Conservation (phyloP, 2,888 invertebrate species). For the Amiota communis region DNA sequence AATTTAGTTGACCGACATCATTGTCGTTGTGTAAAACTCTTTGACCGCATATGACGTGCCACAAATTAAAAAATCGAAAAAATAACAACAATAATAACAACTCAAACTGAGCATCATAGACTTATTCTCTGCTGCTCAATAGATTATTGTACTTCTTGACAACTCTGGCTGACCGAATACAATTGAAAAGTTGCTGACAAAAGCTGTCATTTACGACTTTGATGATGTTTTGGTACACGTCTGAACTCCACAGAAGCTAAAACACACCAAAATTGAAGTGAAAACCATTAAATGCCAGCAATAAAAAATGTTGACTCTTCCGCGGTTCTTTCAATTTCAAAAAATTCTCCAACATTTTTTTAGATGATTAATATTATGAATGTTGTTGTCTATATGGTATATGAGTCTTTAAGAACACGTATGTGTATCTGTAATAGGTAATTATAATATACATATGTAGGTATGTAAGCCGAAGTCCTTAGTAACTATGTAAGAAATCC, state of each 20-base stretch:
- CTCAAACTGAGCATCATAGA: not conserved
- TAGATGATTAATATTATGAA: too few species aligned
- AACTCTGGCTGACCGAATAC: constrained; percentile 42
- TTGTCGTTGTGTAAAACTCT: constrained; percentile 62
- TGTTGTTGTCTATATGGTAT: too few species aligned
- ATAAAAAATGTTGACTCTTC: constrained; percentile 48
- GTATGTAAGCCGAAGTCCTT: too few species aligned
- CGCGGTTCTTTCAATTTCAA: constrained; percentile 49
- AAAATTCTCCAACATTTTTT: too few species aligned
- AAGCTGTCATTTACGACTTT: constrained; percentile 57
- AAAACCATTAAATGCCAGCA: constrained; percentile 58
- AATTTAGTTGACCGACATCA: constrained; percentile 48
- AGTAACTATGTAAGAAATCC: too few species aligned
- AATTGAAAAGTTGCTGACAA: constrained; percentile 65
- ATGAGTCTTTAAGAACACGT: too few species aligned
- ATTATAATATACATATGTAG: too few species aligned
- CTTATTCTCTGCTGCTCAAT: not conserved
- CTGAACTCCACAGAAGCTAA: constrained; percentile 22
- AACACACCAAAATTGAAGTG: constrained; percentile 57
- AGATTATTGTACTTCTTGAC: not conserved
- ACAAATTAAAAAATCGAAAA: constrained; percentile 25
- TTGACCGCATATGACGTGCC: constrained; percentile 57
- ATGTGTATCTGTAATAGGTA: too few species aligned
- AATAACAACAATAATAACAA: not conserved
- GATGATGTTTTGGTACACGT: not conserved